Evolutionary conservation across 2,888 invertebrate species (phyloP).

Genomic region (Tenthredo notha): DNA sequence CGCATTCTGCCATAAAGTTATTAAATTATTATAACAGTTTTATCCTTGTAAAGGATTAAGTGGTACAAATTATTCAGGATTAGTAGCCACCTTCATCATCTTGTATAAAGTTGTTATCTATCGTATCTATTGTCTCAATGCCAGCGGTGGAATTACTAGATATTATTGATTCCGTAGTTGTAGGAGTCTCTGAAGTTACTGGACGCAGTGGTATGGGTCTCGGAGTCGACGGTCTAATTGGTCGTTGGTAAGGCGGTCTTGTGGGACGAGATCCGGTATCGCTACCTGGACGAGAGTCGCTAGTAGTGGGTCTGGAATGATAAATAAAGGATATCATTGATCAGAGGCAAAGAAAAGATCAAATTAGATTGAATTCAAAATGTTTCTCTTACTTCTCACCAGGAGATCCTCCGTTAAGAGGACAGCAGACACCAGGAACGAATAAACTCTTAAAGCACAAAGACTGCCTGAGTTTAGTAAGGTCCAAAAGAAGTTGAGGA

Average conservation of each 20-base stretch:
- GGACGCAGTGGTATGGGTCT: slow-evolving; percentile 78
- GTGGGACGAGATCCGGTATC: slow-evolving; percentile 75
- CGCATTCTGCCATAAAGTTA: slow-evolving; percentile 83
- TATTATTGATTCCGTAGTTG: slow-evolving; percentile 56
- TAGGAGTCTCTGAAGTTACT: slow-evolving; percentile 62
- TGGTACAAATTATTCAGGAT: background rate
- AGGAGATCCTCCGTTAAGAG: slow-evolving; percentile 75
- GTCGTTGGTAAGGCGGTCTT: slow-evolving; percentile 79
- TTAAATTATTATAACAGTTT: background rate
- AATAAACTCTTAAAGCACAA: slow-evolving; percentile 95
- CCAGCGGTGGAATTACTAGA: slow-evolving; percentile 61
- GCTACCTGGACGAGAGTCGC: slow-evolving; percentile 15
- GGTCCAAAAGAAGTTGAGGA: slow-evolving; percentile 90
- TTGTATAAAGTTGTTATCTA: slow-evolving; percentile 75
- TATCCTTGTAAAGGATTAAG: background rate
- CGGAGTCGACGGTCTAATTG: slow-evolving; percentile 75
- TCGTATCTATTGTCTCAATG: slow-evolving; percentile 65
- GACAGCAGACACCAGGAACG: slow-evolving; percentile 96
- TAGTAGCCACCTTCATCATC: slow-evolving; percentile 72
- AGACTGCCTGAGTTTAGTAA: slow-evolving; percentile 90
- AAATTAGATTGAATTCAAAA: slow-evolving; percentile 8
- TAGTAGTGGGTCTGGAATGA: slow-evolving; percentile 10
- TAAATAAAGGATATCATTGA: slow-evolving; percentile 7
- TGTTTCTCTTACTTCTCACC: slow-evolving; percentile 57
- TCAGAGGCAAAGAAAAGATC: background rate